phyloP scores from a whole-genome alignment of 2,113 vertebrate genomes.

The Pelecanus crispus region DNA sequence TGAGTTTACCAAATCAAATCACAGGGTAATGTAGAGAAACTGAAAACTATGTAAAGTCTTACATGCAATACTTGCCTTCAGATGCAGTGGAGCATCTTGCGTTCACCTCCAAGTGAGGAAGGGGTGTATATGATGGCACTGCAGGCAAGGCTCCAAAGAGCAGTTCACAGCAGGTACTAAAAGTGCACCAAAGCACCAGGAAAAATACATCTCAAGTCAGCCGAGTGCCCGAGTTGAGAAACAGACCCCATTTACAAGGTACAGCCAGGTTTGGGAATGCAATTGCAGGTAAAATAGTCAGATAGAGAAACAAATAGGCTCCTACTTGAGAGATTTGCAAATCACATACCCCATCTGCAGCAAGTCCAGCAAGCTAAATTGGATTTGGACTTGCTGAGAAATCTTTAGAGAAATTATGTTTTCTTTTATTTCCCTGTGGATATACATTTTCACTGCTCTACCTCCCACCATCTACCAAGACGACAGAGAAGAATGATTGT shows the following conservation, averaged over 20 bases:
- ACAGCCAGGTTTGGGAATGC: neutral
- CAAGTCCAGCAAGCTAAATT: neutral
- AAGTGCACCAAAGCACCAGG: neutral
- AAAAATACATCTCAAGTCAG: neutral
- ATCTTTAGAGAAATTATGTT: constrained; percentile 11
- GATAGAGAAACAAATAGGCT: constrained; percentile 3
- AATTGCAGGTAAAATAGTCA: constrained; percentile 3
- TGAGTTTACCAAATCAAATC: constrained; percentile 24
- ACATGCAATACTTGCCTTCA: neutral
- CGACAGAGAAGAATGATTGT: neutral
- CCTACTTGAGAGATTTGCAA: constrained; percentile 8
- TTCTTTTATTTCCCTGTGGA: constrained; percentile 34
- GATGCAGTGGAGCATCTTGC: neutral
- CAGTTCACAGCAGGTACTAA: neutral
- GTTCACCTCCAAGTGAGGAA: neutral
- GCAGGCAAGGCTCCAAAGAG: neutral
- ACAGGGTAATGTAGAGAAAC: neutral
- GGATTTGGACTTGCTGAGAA: neutral
- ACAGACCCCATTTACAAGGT: neutral
- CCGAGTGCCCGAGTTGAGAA: neutral
- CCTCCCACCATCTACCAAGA: neutral
- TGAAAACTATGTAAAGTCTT: neutral
- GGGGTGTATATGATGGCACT: neutral
- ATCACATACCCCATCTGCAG: neutral
- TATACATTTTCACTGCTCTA: neutral